A percentile compares a stretch with the other conserved stretches of the same genome.
phyloP scores from a whole-genome alignment of 2,888 invertebrate genomes.

The Acanthosoma haemorrhoidale region DNA sequence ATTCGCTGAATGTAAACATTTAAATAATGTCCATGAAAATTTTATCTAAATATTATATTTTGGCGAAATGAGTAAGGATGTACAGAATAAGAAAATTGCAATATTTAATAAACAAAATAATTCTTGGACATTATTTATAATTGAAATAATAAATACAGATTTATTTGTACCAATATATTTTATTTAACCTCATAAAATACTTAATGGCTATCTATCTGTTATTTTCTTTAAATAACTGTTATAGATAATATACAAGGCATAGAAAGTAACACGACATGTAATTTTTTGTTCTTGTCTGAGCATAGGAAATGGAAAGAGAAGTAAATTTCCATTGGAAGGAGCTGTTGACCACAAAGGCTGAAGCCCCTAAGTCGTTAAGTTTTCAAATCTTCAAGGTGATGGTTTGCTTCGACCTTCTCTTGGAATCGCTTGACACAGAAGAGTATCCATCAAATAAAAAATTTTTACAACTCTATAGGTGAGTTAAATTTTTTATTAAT shows the following conservation, averaged over 20 bases:
- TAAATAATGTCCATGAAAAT: too few species aligned
- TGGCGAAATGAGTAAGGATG: too few species aligned
- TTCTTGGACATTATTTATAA: too few species aligned
- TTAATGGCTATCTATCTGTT: too few species aligned
- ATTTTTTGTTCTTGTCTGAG: conserved; percentile 24
- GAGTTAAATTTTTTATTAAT: conserved; percentile 36
- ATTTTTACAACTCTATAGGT: conserved; percentile 62
- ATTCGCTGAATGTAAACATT: too few species aligned
- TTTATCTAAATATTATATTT: too few species aligned
- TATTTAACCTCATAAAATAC: too few species aligned
- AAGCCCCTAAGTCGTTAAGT: conserved; percentile 56
- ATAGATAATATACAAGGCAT: conserved; percentile 37
- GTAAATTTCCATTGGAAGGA: conserved; percentile 59
- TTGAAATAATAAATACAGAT: too few species aligned
- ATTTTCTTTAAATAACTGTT: too few species aligned
- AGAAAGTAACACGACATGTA: not conserved
- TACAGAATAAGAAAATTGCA: too few species aligned
- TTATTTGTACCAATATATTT: too few species aligned
- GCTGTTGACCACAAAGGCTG: conserved; percentile 45
- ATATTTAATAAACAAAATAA: too few species aligned
- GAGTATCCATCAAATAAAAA: conserved; percentile 75
- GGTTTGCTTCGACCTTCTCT: conserved; percentile 76
- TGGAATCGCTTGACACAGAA: conserved; percentile 68
- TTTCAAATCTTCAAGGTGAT: conserved; percentile 75
- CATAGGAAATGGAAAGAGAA: conserved; percentile 64